Conservation (phyloP, 1,140 invertebrate genomes). For the Drosophila ohnishii region DNA sequence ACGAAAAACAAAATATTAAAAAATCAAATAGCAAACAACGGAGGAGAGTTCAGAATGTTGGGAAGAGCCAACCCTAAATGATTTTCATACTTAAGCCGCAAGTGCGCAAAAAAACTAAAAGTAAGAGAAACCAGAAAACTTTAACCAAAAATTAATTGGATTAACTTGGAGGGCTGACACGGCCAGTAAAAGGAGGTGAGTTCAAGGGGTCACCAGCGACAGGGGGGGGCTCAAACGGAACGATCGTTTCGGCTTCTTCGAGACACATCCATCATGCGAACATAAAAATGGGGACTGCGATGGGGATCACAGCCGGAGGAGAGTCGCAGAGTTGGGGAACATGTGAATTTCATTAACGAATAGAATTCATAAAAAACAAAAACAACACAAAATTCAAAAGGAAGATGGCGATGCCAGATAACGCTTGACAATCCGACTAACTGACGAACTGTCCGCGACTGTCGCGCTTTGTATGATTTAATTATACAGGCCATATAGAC, state of each 20-base stretch:
- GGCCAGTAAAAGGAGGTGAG: constrained; percentile 35
- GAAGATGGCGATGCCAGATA: constrained; percentile 67
- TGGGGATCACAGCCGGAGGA: constrained; percentile 39
- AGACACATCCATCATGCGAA: constrained; percentile 67
- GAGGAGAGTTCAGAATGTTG: constrained; percentile 36
- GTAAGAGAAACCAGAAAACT: constrained; percentile 11
- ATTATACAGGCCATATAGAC: constrained; percentile 47
- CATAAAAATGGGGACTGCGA: constrained; percentile 38
- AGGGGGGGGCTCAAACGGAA: constrained; percentile 18
- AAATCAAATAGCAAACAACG: constrained; percentile 16
- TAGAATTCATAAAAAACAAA: constrained; percentile 54
- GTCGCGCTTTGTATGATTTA: constrained; percentile 49
- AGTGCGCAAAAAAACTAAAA: constrained; percentile 25
- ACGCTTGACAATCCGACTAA: constrained; percentile 40
- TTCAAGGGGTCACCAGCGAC: constrained; percentile 25
- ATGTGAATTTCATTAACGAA: constrained; percentile 74
- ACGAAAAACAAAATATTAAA: constrained; percentile 16
- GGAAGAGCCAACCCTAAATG: constrained; percentile 29
- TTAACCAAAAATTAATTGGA: constrained; percentile 37
- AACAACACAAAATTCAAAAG: constrained; percentile 21
- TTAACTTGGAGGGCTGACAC: constrained; percentile 27
- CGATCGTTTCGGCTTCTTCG: constrained; percentile 22
- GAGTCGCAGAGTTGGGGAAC: constrained; percentile 49
- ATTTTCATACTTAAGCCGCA: constrained; percentile 4
- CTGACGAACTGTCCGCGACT: constrained; percentile 47